These are phyloP conservation scores for Haplochromis vanheusdeni DNA, from an alignment of 2,113 vertebrate species.

Conservation along the genomic window DNA sequence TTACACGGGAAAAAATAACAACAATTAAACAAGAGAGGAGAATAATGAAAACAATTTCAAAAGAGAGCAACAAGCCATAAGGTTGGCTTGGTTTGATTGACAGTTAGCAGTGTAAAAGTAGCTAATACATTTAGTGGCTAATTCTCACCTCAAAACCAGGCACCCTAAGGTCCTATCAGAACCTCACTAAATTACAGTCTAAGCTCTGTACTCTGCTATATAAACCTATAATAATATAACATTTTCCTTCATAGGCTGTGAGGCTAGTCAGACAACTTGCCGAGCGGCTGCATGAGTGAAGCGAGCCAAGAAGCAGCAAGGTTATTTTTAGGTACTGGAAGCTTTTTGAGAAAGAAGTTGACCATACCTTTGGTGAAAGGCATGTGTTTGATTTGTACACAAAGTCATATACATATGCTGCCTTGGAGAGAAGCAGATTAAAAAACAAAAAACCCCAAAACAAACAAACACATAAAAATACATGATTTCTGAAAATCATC, in stretches of 20 bases:
- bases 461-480: background rate
- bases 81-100: conserved; percentile 54
- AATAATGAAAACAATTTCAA: conserved; percentile 8
- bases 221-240: conserved; percentile 26
- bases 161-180: conserved; percentile 31
- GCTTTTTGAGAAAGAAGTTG: conserved; percentile 46
- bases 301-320: conserved; percentile 23
- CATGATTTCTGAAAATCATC: background rate
- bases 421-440: conserved; percentile 39
- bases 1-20: conserved; percentile 41
- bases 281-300: conserved; percentile 10
- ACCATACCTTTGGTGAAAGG: conserved; percentile 64
- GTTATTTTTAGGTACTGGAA: conserved; percentile 52
- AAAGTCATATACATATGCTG: conserved; percentile 39
- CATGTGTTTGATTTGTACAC: conserved; percentile 43
- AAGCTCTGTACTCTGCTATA: conserved; percentile 16
- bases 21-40: background rate
- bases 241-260: conserved; percentile 56
- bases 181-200: conserved; percentile 30
- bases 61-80: conserved; percentile 37
- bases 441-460: background rate
- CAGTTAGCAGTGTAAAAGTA: conserved; percentile 58
- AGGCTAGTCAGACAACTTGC: conserved; percentile 29
- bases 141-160: conserved; percentile 55
- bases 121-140: conserved; percentile 66